Percentiles rank a stretch among this genome's conserved stretches.
These are phyloP conservation scores for Porites australiensis DNA, from an alignment of 64 coral and sea anemone genomes.

Conservation along the genomic window DNA sequence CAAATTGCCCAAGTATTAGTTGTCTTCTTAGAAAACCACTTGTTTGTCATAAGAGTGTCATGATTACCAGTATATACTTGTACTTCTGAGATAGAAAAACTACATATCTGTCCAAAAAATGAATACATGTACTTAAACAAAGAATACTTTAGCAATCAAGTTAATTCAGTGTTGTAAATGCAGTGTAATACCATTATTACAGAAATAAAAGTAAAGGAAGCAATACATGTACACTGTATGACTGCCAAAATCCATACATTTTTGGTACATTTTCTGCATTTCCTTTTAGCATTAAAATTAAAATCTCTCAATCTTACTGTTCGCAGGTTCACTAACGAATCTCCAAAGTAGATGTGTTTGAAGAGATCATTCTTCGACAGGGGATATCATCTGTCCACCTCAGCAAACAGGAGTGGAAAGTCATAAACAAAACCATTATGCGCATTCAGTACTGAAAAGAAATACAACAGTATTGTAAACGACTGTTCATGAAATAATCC, in stretches of 20 bases:
- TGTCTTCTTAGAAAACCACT: too few species aligned
- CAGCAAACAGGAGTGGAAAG: not conserved
- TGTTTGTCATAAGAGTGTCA: too few species aligned
- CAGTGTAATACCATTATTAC: too few species aligned
- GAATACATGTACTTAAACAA: too few species aligned
- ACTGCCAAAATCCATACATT: not conserved
- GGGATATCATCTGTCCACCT: not conserved
- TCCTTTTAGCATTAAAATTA: not conserved
- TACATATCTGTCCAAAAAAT: too few species aligned
- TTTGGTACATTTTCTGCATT: not conserved
- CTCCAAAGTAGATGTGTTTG: not conserved
- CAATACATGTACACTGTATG: too few species aligned
- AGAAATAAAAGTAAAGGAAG: too few species aligned
- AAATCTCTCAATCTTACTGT: slow-evolving; percentile 9
- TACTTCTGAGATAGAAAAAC: too few species aligned
- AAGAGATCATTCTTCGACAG: not conserved
- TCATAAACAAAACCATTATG: slow-evolving; percentile 21
- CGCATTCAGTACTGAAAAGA: not conserved
- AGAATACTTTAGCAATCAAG: too few species aligned
- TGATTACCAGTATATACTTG: too few species aligned
- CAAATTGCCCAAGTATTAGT: not conserved
- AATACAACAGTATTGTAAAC: not conserved
- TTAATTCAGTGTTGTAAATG: too few species aligned
- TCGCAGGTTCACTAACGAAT: not conserved
- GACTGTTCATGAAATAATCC: too few species aligned